A percentile compares a stretch with the other conserved stretches of the same genome.
phyloP scores from a whole-genome alignment of 2,888 invertebrate species.

The Euplagia quadripunctaria region DNA sequence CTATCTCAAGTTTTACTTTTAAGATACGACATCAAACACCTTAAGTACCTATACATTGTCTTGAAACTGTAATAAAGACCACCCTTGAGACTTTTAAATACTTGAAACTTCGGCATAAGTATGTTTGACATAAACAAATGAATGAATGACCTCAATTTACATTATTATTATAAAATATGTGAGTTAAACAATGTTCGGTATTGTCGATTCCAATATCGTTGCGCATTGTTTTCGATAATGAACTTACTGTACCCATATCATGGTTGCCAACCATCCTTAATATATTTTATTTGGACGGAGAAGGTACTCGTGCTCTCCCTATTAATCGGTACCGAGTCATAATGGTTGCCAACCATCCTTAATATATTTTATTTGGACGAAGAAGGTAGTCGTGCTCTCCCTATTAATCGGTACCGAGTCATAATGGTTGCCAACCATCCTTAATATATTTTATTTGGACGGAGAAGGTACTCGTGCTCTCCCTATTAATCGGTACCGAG shows the following conservation, averaged over 20 bases:
- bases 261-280: neutral
- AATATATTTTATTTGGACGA: neutral
- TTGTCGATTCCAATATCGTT: constrained; percentile 21
- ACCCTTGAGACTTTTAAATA: too few relatives aligned
- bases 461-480: too few relatives aligned
- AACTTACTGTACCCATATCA: neutral
- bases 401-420: too few relatives aligned
- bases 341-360: neutral
- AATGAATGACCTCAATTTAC: neutral
- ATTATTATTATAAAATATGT: constrained; percentile 17
- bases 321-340: too few relatives aligned
- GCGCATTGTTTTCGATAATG: constrained; percentile 31
- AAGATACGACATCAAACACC: too few relatives aligned
- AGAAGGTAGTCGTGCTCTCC: too few relatives aligned
- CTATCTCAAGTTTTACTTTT: too few relatives aligned
- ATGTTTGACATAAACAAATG: neutral
- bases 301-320: too few relatives aligned
- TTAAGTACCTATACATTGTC: too few relatives aligned
- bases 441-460: neutral
- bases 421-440: constrained; percentile 5
- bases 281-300: neutral
- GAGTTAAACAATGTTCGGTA: constrained; percentile 20
- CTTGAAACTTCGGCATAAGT: neutral
- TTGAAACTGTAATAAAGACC: too few relatives aligned
- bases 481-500: too few relatives aligned